Conservation (phyloP, 1,140 invertebrate species). For the Nomia melanderi region DNA sequence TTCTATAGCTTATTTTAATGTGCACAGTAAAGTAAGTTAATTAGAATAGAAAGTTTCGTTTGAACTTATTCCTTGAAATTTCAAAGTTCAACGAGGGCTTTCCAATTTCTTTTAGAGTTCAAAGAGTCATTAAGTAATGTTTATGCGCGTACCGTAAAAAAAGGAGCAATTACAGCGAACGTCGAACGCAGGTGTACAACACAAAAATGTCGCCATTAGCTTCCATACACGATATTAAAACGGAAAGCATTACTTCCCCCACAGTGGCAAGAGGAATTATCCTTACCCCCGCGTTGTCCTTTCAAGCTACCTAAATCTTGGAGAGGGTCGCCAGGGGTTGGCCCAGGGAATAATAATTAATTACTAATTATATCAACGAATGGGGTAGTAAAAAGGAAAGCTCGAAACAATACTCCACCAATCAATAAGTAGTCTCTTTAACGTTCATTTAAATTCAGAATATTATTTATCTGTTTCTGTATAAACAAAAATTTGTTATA, state of each 20-base stretch:
- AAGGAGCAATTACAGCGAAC: not conserved
- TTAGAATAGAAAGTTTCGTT: no score
- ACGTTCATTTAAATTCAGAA: no score
- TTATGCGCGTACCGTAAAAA: not conserved
- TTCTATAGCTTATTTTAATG: no score
- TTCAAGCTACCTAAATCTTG: slow-evolving; percentile 43
- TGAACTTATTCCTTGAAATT: no score
- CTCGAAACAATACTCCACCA: slow-evolving; percentile 22
- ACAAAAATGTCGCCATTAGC: not conserved
- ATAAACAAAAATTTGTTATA: no score
- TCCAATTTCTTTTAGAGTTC: no score
- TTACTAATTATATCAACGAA: slow-evolving; percentile 60
- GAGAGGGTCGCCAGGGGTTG: not conserved
- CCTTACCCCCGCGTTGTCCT: slow-evolving; percentile 47
- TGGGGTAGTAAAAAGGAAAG: slow-evolving; percentile 40
- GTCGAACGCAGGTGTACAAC: not conserved
- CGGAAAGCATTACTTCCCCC: slow-evolving; percentile 17
- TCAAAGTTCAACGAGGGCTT: no score
- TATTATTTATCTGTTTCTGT: no score
- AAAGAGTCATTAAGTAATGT: not conserved
- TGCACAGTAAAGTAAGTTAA: no score
- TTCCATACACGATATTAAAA: slow-evolving; percentile 18
- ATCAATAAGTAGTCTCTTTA: no score
- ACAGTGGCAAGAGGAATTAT: slow-evolving; percentile 33
- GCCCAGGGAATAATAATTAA: slow-evolving; percentile 52